Evolutionary conservation across 2,888 invertebrate species (phyloP).

Genomic region (Calliopum simillimum): DNA sequence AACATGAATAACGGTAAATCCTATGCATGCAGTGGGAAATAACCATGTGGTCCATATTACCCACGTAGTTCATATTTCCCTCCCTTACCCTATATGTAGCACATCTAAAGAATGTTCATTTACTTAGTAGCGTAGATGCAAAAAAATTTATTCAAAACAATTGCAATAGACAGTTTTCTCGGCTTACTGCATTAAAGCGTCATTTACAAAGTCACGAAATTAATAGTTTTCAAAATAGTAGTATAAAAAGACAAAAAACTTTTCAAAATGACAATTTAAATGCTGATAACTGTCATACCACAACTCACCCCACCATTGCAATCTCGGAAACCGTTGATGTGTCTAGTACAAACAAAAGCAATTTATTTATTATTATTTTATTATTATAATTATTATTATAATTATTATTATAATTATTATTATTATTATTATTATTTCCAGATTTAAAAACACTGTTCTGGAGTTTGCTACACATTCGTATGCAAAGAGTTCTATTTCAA

Average conservation of each 20-base stretch:
- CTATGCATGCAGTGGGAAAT: no score
- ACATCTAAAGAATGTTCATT: not conserved
- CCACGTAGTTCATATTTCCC: no score
- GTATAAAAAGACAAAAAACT: not conserved
- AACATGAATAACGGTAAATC: no score
- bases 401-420: no score
- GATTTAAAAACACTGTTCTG: not conserved
- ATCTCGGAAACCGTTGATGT: not conserved
- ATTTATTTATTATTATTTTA: no score
- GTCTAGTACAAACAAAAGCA: no score
- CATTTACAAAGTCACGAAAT: not conserved
- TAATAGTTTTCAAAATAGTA: not conserved
- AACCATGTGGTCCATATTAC: no score
- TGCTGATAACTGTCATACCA: no score
- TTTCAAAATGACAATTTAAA: no score
- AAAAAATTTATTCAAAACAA: not conserved
- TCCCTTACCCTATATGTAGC: no score
- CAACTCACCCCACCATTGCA: not conserved
- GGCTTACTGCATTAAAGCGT: not conserved
- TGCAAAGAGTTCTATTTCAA: constrained; percentile 5
- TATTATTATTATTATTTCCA: not conserved
- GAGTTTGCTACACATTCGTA: constrained; percentile 16
- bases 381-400: no score
- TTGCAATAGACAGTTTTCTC: constrained; percentile 3
- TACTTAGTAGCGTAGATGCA: not conserved